These are phyloP conservation scores for Ctenopoma kingsleyae DNA, from an alignment of 2,797 vertebrate genomes.

Conservation along the genomic window DNA sequence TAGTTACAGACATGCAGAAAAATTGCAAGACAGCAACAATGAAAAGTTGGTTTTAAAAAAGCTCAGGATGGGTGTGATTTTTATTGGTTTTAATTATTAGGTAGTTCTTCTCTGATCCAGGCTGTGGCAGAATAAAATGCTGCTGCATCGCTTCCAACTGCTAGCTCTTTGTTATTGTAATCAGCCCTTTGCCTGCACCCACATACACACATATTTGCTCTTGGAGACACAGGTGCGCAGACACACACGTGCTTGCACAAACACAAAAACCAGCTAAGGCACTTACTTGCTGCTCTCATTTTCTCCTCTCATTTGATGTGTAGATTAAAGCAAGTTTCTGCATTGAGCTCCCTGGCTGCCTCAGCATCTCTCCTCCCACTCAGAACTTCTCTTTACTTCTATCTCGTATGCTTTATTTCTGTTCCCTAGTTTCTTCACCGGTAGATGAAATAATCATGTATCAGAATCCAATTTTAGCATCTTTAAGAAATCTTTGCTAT, in stretches of 20 bases:
- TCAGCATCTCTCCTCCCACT: conserved; percentile 61
- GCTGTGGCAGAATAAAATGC: conserved; percentile 34
- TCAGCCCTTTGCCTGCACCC: conserved; percentile 48
- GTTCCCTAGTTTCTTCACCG: conserved; percentile 30
- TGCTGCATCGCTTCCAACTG: conserved; percentile 52
- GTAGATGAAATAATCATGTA: conserved; percentile 28
- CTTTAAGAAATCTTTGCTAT: conserved; percentile 26
- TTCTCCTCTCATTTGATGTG: conserved; percentile 76
- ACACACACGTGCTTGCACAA: not conserved
- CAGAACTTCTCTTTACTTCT: conserved; percentile 30
- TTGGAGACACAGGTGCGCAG: conserved; percentile 49
- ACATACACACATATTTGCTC: conserved; percentile 23
- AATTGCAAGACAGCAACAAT: conserved; percentile 10
- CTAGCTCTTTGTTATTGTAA: conserved; percentile 71
- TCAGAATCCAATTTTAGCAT: conserved; percentile 37
- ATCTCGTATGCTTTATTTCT: conserved; percentile 28
- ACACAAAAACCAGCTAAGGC: conserved; percentile 44
- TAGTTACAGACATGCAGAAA: conserved; percentile 3
- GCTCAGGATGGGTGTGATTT: conserved; percentile 37
- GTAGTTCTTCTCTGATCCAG: conserved; percentile 41
- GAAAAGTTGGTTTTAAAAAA: not conserved
- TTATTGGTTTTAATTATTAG: conserved; percentile 62
- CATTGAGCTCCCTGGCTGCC: conserved; percentile 54
- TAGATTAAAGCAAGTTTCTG: conserved; percentile 76
- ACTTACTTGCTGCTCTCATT: conserved; percentile 62